Conservation (phyloP, 2,797 vertebrate genomes). For the Gobionotothen gibberifrons region DNA sequence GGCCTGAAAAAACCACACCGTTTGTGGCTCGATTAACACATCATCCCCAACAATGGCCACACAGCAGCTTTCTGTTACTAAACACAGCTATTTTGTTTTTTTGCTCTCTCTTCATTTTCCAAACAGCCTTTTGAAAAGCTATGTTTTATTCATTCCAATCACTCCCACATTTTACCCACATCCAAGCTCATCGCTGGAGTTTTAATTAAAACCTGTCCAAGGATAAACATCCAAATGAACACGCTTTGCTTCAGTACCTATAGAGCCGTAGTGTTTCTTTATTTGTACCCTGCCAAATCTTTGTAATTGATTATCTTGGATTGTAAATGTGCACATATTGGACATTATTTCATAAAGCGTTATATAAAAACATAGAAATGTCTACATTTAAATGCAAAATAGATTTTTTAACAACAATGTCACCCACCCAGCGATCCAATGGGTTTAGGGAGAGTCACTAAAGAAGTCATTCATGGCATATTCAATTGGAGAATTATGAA, state of each 20-base stretch:
- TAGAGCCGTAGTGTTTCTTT: conserved; percentile 13
- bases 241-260: conserved; percentile 36
- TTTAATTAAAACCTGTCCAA: conserved; percentile 68
- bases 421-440: conserved; percentile 41
- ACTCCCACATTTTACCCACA: conserved; percentile 74
- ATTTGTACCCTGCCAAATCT: conserved; percentile 27
- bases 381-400: conserved; percentile 55
- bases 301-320: conserved; percentile 65
- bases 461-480: conserved; percentile 68
- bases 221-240: conserved; percentile 66
- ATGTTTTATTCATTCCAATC: conserved; percentile 81
- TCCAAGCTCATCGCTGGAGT: conserved; percentile 69
- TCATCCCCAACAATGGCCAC: conserved; percentile 81
- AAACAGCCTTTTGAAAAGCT: conserved; percentile 65
- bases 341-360: conserved; percentile 14
- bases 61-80: conserved; percentile 82
- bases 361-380: conserved; percentile 17
- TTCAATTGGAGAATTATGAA: conserved; percentile 81
- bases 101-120: conserved; percentile 4
- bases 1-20: conserved; percentile 79
- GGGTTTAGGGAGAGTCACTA: conserved; percentile 48
- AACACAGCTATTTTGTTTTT: conserved; percentile 51
- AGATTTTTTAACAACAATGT: conserved; percentile 45
- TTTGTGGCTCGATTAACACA: conserved; percentile 85
- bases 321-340: conserved; percentile 37